Percentiles rank a stretch among this genome's conserved stretches.
phyloP scores from a whole-genome alignment of 2,113 vertebrate genomes.

The Plecturocebus donacophilus region DNA sequence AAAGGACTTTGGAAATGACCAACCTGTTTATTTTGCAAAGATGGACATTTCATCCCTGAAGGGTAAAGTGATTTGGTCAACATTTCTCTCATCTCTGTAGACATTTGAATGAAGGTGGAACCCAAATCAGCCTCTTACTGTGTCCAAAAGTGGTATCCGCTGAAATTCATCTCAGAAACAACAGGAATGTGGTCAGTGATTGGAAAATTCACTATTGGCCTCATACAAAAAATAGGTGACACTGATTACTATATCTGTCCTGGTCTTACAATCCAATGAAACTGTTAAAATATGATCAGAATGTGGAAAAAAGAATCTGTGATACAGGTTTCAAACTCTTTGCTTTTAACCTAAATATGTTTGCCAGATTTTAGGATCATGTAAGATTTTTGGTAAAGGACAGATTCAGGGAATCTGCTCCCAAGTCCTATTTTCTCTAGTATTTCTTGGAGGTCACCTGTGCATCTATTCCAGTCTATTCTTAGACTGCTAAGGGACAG shows the following conservation, averaged over 20 bases:
- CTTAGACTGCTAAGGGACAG: background rate
- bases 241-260: background rate
- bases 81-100: background rate
- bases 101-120: background rate
- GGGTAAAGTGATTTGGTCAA: background rate
- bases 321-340: background rate
- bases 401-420: background rate
- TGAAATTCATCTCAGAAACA: background rate
- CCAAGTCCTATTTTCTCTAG: background rate
- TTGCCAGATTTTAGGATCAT: background rate
- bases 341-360: background rate
- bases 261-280: background rate
- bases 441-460: background rate
- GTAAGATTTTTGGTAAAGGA: background rate
- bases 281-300: background rate
- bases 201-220: background rate
- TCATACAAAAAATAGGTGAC: background rate
- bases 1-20: background rate
- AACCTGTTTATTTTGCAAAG: background rate
- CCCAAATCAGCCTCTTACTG: background rate
- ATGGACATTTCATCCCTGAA: background rate
- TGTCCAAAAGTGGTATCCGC: fast-evolving
- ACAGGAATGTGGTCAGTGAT: background rate
- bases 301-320: background rate
- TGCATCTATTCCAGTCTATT: background rate